Conservation (phyloP, 2,888 invertebrate species). For the Drosophila prostipennis region DNA sequence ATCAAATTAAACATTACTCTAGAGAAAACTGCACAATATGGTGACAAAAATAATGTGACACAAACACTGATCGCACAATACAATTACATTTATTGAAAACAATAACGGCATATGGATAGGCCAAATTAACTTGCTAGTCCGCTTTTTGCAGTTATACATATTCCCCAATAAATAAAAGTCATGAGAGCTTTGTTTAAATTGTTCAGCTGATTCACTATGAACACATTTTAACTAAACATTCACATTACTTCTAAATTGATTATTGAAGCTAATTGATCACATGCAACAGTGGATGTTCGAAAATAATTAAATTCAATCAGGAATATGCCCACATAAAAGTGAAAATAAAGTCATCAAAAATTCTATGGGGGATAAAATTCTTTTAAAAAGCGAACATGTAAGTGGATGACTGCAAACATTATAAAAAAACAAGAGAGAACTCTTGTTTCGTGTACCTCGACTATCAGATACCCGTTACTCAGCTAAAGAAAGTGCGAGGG, state of each 20-base stretch:
- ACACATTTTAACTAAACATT: slow-evolving; percentile 1
- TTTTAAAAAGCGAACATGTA: no score
- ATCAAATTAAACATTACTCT: background rate
- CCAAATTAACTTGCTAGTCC: slow-evolving; percentile 1
- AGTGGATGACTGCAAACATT: no score
- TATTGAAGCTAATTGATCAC: slow-evolving; percentile 15
- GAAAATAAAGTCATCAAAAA: background rate
- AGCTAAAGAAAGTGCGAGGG: no score
- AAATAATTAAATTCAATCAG: slow-evolving; percentile 16
- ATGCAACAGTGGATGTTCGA: background rate
- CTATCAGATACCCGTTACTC: no score
- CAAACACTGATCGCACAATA: background rate
- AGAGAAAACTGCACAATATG: background rate
- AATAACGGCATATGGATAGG: background rate
- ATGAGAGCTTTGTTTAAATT: background rate
- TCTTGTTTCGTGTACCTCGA: no score
- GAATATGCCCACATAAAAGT: background rate
- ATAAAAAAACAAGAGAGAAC: no score
- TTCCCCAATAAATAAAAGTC: slow-evolving; percentile 7
- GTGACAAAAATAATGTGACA: background rate
- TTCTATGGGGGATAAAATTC: no score
- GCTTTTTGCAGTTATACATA: background rate
- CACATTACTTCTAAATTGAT: slow-evolving; percentile 7
- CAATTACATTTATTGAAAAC: background rate
- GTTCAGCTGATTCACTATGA: slow-evolving; percentile 4